phyloP scores from a whole-genome alignment of 2,113 vertebrate genomes.

The Micromys minutus region DNA sequence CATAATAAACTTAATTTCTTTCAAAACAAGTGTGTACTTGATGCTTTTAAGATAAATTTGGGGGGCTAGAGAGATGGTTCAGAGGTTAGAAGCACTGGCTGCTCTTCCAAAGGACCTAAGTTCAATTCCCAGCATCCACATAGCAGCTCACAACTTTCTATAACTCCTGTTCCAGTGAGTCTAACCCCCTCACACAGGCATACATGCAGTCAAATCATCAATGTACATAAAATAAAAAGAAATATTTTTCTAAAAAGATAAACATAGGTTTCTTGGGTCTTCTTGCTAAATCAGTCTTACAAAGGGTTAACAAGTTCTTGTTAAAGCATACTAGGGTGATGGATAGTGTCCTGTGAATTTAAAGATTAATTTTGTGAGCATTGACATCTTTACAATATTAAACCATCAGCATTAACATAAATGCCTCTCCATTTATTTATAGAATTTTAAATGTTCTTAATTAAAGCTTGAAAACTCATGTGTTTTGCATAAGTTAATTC shows the following conservation, averaged over 20 bases:
- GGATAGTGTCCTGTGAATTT: not conserved
- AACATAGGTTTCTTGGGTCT: not conserved
- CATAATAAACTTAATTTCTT: not conserved
- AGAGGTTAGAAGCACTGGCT: too few relatives aligned
- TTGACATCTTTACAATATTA: not conserved
- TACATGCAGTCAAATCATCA: too few relatives aligned
- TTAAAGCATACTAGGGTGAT: not conserved
- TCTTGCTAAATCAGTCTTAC: not conserved
- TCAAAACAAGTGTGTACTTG: not conserved
- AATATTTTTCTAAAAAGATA: not conserved
- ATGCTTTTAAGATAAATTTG: not conserved
- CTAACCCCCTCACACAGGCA: too few relatives aligned
- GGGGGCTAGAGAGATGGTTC: too few relatives aligned
- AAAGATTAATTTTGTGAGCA: conserved; percentile 46
- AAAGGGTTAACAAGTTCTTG: conserved; percentile 5
- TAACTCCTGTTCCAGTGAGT: too few relatives aligned
- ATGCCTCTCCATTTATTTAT: conserved; percentile 15
- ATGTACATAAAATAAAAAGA: too few relatives aligned
- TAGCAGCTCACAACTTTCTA: too few relatives aligned
- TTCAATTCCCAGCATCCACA: too few relatives aligned
- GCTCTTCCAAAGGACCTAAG: too few relatives aligned
- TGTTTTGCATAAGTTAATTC: not conserved
- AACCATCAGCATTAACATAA: conserved; percentile 5
- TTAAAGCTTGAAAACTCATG: not conserved
- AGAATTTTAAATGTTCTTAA: conserved; percentile 23